These are phyloP conservation scores for Acanthopagrus latus DNA, from an alignment of 2,797 vertebrate species.

Conservation along the genomic window DNA sequence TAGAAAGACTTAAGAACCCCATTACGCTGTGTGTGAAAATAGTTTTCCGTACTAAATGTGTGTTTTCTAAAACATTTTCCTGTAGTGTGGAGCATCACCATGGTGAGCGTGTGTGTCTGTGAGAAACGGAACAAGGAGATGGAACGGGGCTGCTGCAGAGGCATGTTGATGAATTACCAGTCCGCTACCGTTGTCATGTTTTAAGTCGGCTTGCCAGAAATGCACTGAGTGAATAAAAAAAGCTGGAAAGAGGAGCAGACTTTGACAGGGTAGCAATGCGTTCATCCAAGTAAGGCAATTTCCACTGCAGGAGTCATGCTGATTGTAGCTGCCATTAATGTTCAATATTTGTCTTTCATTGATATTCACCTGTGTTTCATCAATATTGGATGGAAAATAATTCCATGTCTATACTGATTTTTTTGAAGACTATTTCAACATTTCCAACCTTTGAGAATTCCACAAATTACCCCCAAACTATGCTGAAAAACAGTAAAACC, in stretches of 20 bases:
- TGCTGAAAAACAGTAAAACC: not conserved
- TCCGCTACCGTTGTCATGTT: slow-evolving; percentile 70
- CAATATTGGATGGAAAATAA: slow-evolving; percentile 16
- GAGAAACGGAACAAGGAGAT: slow-evolving; percentile 54
- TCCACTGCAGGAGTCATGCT: slow-evolving; percentile 36
- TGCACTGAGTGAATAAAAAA: slow-evolving; percentile 52
- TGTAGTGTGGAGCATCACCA: slow-evolving; percentile 49
- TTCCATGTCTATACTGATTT: no score
- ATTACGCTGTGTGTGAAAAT: slow-evolving; percentile 27
- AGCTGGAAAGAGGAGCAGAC: slow-evolving; percentile 50
- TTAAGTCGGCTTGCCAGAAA: slow-evolving; percentile 63
- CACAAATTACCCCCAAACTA: not conserved
- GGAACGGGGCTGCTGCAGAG: slow-evolving; percentile 48
- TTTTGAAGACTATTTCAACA: not conserved
- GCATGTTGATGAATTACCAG: slow-evolving; percentile 67
- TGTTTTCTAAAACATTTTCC: slow-evolving; percentile 59
- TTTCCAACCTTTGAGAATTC: not conserved
- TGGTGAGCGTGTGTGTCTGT: slow-evolving; percentile 45
- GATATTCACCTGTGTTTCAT: slow-evolving; percentile 1
- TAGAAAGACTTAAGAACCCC: slow-evolving; percentile 21
- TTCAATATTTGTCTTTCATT: slow-evolving; percentile 9
- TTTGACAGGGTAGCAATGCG: slow-evolving; percentile 30
- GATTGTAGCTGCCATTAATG: slow-evolving; percentile 27
- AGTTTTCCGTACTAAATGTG: slow-evolving; percentile 42
- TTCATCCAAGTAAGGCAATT: slow-evolving; percentile 52